These are phyloP conservation scores for Trichopria drosophilae DNA, from an alignment of 2,888 invertebrate genomes.

Conservation along the genomic window DNA sequence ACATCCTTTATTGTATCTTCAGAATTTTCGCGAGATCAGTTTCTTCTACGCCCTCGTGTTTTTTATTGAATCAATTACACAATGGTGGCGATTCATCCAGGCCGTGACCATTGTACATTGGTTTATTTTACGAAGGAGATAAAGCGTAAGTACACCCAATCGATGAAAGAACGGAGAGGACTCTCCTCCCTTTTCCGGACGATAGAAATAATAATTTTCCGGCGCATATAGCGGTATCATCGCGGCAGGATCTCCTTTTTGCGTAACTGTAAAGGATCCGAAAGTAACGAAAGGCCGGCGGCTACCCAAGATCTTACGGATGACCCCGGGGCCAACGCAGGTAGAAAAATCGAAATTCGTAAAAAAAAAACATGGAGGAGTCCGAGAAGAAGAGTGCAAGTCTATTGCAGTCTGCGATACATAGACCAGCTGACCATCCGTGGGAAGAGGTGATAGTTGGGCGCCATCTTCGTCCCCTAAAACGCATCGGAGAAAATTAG, in stretches of 20 bases:
- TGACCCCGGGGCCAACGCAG: slow-evolving; percentile 44
- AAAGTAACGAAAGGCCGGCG: slow-evolving; percentile 34
- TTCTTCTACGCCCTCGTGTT: too few relatives aligned
- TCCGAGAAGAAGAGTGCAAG: slow-evolving; percentile 18
- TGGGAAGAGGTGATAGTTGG: slow-evolving; percentile 55
- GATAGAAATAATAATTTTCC: slow-evolving; percentile 31
- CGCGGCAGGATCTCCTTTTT: slow-evolving; percentile 35
- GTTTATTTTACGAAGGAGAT: too few relatives aligned
- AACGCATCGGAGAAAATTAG: slow-evolving; percentile 50
- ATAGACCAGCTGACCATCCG: slow-evolving; percentile 58
- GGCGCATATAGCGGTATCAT: slow-evolving; percentile 12
- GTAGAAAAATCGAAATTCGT: slow-evolving; percentile 52
- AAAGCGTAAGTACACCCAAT: too few relatives aligned
- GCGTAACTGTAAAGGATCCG: slow-evolving; percentile 49
- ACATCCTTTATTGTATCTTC: too few relatives aligned
- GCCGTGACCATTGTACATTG: too few relatives aligned
- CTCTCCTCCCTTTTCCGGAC: too few relatives aligned
- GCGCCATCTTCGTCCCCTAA: slow-evolving; percentile 20
- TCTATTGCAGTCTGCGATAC: slow-evolving; percentile 41
- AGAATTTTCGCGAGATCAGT: too few relatives aligned
- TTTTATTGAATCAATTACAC: too few relatives aligned
- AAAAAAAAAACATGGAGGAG: slow-evolving; percentile 37
- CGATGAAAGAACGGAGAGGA: too few relatives aligned
- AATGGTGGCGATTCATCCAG: too few relatives aligned
- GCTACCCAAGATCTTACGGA: slow-evolving; percentile 42